Evolutionary conservation across 1,140 invertebrate species (phyloP), one percentile per base, ranked within the genome.

Genomic region (Drosophila bocki): DNA sequence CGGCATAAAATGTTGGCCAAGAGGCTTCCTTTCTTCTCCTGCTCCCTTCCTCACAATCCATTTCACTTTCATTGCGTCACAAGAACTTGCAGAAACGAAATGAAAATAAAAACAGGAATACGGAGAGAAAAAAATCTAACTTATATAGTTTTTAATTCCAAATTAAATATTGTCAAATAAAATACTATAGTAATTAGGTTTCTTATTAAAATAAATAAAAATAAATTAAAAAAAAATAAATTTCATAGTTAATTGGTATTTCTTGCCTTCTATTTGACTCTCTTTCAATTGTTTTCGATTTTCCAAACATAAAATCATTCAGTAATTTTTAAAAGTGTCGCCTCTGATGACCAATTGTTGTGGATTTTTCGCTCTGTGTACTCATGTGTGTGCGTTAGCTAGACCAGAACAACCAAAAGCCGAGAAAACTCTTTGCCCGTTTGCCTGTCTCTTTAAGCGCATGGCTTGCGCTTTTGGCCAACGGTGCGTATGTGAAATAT

Each of bases 401-500:
- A 70, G 67, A 68, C 62, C 63, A 68, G 29, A 72, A 60, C 67
- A 71, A 60, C 67, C 67, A 54, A 75, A 58, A 58, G 59, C 76
- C 48, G 61, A 35, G 29, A 56, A 37, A 67, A 50, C 75, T 50
- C 48, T 61, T 41, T 61, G 48, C 35, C 54, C 44, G 26, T 51
- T 39, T 42, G 51, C 54, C 54, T 75, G 58, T 82, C 57, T 70
- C 51, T 71, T 81, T 78, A 67, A 75, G 68, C 76, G 78, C 75
- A 67, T 74, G 37, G 82, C 51, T 78, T 78, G 82, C 75, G 72
- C 61, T 75, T 78, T 85, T 77, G 67, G 84, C 72, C 84, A 88
- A 83, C 84, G 68, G 58, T 83, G 84, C 83, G 84, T 87, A 83
- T 87, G 77, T 39, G 71, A 39, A 79, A 83, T 83, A 83, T 80